phyloP scores from a whole-genome alignment of 2,113 vertebrate genomes.

The Hiodon alosoides region DNA sequence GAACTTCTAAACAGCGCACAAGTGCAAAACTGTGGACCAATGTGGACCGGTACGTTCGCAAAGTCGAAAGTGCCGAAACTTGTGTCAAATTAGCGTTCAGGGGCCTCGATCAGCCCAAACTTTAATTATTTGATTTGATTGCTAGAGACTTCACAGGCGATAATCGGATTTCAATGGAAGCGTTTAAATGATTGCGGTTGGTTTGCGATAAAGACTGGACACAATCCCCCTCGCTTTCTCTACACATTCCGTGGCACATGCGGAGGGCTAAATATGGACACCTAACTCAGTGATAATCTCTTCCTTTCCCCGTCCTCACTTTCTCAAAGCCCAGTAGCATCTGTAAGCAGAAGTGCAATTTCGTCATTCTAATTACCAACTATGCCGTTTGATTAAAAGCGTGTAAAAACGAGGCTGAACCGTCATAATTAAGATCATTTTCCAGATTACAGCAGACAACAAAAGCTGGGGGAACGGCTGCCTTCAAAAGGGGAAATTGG shows the following conservation, averaged over 20 bases:
- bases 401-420: constrained; percentile 58
- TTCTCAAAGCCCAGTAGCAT: constrained; percentile 50
- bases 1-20: too few species aligned
- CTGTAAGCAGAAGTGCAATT: constrained; percentile 55
- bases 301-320: not conserved
- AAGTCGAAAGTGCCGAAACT: not conserved
- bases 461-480: constrained; percentile 58
- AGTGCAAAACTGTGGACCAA: too few species aligned
- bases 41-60: too few species aligned
- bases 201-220: constrained; percentile 16
- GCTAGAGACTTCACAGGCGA: constrained; percentile 14
- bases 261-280: constrained; percentile 14
- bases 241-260: not conserved
- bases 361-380: constrained; percentile 66
- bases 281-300: constrained; percentile 15
- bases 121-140: constrained; percentile 24
- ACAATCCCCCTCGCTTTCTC: not conserved
- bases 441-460: constrained; percentile 70
- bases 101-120: constrained; percentile 13
- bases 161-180: constrained; percentile 16
- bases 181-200: constrained; percentile 12
- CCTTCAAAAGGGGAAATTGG: constrained; percentile 59
- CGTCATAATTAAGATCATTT: constrained; percentile 76
- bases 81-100: not conserved
- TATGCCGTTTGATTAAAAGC: constrained; percentile 67